These are phyloP conservation scores for Calephelis perditalis DNA, from an alignment of 2,888 invertebrate genomes.

Conservation along the genomic window DNA sequence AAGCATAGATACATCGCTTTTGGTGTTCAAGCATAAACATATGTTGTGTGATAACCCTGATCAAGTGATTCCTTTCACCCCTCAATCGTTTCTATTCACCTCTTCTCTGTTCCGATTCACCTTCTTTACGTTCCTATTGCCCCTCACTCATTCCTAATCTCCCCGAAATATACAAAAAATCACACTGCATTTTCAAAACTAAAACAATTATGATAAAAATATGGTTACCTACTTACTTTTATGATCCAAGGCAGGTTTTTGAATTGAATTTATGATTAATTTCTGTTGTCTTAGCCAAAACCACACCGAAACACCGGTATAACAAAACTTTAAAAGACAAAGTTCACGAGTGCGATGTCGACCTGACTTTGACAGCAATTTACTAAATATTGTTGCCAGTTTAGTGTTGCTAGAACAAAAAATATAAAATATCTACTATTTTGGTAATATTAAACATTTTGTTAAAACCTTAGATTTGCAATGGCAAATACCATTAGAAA, in stretches of 20 bases:
- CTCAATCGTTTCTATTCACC: conserved; percentile 1
- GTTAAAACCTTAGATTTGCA: neutral
- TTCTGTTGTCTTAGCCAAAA: conserved; percentile 1
- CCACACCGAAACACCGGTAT: neutral
- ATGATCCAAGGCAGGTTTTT: neutral
- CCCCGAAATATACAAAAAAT: neutral
- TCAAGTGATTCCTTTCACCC: conserved; percentile 1
- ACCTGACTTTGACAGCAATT: conserved; percentile 1
- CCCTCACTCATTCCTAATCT: neutral
- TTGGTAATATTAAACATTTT: conserved; percentile 1
- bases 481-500: neutral
- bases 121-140: neutral
- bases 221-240: neutral
- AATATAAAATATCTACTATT: neutral
- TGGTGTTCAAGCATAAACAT: conserved; percentile 1
- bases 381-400: conserved; percentile 1
- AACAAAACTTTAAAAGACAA: no score
- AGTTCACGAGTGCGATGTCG: neutral
- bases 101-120: neutral
- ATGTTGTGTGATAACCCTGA: conserved; percentile 1
- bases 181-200: neutral
- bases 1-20: neutral
- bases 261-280: neutral
- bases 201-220: neutral
- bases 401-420: conserved; percentile 1